Evolutionary conservation across 2,113 vertebrate genomes (phyloP).

Genomic region (Erythrolamprus reginae): DNA sequence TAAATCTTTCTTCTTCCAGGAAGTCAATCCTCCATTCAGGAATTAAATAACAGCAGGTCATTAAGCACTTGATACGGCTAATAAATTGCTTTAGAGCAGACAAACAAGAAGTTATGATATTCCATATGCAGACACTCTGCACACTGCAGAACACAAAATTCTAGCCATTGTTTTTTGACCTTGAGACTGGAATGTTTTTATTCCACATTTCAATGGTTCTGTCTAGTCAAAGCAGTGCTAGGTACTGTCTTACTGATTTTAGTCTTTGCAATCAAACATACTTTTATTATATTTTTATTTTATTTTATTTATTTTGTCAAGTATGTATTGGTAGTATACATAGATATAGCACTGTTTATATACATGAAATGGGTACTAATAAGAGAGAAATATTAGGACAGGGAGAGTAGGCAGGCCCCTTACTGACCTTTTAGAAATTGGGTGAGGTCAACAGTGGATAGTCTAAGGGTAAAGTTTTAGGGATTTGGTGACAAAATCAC

Average conservation of each 20-base stretch:
- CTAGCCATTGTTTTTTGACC: neutral
- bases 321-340: too few relatives aligned
- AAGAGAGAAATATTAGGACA: too few relatives aligned
- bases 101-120: neutral
- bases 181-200: neutral
- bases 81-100: neutral
- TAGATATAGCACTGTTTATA: too few relatives aligned
- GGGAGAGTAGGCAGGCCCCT: too few relatives aligned
- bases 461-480: too few relatives aligned
- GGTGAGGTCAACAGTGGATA: too few relatives aligned
- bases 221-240: neutral
- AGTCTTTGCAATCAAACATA: neutral
- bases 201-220: neutral
- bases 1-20: too few relatives aligned
- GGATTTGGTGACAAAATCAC: too few relatives aligned
- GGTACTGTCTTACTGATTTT: neutral
- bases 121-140: neutral
- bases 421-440: too few relatives aligned
- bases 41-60: neutral
- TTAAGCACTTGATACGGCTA: neutral
- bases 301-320: too few relatives aligned
- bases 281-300: too few relatives aligned
- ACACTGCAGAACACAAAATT: neutral
- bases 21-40: neutral
- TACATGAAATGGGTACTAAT: too few relatives aligned